Conservation (phyloP, 2,888 invertebrate species). For the Tetragonula carbonaria region DNA sequence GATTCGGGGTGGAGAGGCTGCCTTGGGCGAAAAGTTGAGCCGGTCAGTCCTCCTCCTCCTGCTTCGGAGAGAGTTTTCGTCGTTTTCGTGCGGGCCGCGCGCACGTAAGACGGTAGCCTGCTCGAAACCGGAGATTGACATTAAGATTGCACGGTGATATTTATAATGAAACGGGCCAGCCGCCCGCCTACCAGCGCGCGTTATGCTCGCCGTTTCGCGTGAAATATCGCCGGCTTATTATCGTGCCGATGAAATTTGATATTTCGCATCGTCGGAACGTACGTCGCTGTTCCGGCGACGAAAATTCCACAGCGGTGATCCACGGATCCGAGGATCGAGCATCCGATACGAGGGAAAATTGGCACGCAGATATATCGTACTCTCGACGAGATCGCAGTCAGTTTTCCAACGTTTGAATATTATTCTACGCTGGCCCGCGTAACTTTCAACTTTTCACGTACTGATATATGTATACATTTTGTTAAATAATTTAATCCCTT, state of each 20-base stretch:
- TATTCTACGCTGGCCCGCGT: no score
- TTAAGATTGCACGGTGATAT: constrained; percentile 71
- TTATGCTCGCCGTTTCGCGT: constrained; percentile 39
- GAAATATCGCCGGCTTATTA: constrained; percentile 35
- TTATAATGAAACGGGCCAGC: constrained; percentile 44
- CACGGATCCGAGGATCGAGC: background rate
- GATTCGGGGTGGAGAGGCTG: background rate
- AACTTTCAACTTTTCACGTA: no score
- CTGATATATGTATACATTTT: no score
- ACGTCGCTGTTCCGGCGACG: background rate
- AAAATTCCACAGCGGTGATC: background rate
- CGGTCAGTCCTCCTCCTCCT: constrained; percentile 1
- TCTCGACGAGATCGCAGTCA: no score
- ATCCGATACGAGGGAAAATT: no score
- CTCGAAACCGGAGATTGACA: constrained; percentile 67
- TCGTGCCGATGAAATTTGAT: constrained; percentile 45
- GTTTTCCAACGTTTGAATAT: no score
- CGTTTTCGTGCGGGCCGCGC: constrained; percentile 49
- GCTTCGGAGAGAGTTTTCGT: constrained; percentile 50
- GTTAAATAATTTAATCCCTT: no score
- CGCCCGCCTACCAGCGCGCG: background rate
- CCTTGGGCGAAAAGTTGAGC: background rate
- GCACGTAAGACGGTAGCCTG: constrained; percentile 76
- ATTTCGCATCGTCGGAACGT: constrained; percentile 5
- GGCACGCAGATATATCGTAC: background rate